These are phyloP conservation scores for Rhynchotus rufescens DNA, from an alignment of 2,797 vertebrate species.

Conservation along the genomic window DNA sequence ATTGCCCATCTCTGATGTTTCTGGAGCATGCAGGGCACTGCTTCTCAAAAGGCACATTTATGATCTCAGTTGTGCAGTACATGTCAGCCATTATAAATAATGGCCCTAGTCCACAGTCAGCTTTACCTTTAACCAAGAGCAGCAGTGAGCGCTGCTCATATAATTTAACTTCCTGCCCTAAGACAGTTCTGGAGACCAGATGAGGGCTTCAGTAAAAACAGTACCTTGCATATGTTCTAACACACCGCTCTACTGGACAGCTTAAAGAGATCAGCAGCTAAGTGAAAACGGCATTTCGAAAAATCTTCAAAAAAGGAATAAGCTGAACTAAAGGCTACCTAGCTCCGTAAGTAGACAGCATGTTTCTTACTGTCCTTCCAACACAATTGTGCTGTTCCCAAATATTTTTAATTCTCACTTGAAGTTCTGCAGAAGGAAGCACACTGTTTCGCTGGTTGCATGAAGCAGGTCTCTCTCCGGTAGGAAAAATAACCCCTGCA, in stretches of 20 bases:
- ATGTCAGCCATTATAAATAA: not conserved
- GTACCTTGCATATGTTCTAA: not conserved
- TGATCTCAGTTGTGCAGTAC: not conserved
- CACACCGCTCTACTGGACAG: not conserved
- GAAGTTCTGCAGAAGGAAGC: not conserved
- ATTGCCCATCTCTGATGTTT: not conserved
- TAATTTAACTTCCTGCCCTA: not conserved
- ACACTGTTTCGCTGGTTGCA: not conserved
- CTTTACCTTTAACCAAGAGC: not conserved
- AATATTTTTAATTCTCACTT: not conserved
- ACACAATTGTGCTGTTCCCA: not conserved
- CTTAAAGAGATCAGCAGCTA: not conserved
- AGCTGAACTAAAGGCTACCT: not conserved
- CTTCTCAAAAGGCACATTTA: not conserved
- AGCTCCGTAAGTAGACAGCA: not conserved
- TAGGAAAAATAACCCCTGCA: not conserved
- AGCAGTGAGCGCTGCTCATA: not conserved
- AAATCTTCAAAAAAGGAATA: not conserved
- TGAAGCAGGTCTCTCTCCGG: not conserved
- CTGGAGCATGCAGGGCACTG: not conserved
- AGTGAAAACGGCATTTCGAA: not conserved
- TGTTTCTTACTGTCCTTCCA: not conserved
- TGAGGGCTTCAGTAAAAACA: not conserved
- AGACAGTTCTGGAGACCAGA: constrained; percentile 4
- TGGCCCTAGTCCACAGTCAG: not conserved